Percentiles rank a stretch among this genome's conserved stretches.
phyloP scores from a whole-genome alignment of 2,888 invertebrate genomes.

The Dasypogon diadema region DNA sequence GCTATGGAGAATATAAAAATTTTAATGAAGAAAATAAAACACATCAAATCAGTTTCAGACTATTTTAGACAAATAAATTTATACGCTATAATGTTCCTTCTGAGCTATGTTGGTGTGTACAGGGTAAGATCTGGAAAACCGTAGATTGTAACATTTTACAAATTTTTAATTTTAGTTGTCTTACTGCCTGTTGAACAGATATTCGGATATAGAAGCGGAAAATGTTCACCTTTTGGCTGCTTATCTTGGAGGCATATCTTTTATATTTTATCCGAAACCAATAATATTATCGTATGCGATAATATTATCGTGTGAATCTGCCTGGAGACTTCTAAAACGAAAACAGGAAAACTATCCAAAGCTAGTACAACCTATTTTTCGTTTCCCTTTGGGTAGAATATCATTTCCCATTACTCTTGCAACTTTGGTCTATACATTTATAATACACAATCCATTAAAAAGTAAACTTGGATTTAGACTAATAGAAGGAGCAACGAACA shows the following conservation, averaged over 20 bases:
- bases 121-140: conserved; percentile 59
- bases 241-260: conserved; percentile 62
- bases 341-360: background rate
- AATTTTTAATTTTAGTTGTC: conserved; percentile 55
- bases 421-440: background rate
- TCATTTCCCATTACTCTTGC: background rate
- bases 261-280: conserved; percentile 59
- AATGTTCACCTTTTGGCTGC: conserved; percentile 54
- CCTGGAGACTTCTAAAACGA: background rate
- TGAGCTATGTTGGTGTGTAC: conserved; percentile 62
- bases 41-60: background rate
- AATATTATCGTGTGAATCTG: background rate
- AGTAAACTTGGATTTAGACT: background rate
- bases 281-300: conserved; percentile 60
- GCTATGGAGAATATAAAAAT: conserved; percentile 61
- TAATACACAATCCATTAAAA: background rate
- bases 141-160: background rate
- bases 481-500: conserved; percentile 1
- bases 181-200: conserved; percentile 59
- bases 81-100: conserved; percentile 58
- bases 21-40: conserved; percentile 46
- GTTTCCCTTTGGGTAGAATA: background rate
- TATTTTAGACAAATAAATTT: conserved; percentile 43
- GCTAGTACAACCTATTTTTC: background rate
- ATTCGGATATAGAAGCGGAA: conserved; percentile 50